phyloP scores from a whole-genome alignment of 37 sponge, comb jelly and placozoan genomes.

The Spongia lamella region DNA sequence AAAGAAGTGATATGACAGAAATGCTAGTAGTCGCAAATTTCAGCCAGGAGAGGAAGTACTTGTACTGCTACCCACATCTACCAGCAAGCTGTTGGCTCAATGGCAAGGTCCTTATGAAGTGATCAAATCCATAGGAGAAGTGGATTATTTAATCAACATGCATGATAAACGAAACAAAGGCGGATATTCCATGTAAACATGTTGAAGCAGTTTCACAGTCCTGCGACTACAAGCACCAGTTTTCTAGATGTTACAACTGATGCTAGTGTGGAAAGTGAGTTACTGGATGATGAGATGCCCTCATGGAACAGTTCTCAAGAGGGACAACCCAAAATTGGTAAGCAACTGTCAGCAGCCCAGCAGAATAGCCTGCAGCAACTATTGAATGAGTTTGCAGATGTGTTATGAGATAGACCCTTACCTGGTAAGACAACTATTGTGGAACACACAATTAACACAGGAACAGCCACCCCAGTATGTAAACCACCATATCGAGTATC shows the following conservation, averaged over 20 bases:
- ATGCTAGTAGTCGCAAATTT: conserved; percentile 18
- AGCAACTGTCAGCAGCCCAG: neutral
- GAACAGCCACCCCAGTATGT: conserved; percentile 17
- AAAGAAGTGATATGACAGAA: conserved; percentile 47
- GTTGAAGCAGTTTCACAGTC: neutral
- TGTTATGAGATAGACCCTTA: conserved; percentile 6
- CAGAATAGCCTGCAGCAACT: conserved; percentile 5
- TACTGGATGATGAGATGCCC: neutral
- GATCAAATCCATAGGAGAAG: neutral
- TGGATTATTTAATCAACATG: conserved; percentile 32
- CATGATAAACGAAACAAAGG: conserved; percentile 8
- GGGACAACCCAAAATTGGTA: neutral
- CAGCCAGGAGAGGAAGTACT: conserved; percentile 55
- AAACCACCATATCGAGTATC: conserved; percentile 37
- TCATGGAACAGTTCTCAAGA: neutral
- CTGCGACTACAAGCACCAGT: neutral
- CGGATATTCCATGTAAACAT: conserved; percentile 41
- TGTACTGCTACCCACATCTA: conserved; percentile 39
- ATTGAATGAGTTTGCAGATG: conserved; percentile 25
- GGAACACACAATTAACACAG: conserved; percentile 30
- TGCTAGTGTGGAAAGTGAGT: neutral
- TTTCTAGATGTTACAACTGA: no score
- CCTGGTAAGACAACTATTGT: conserved; percentile 23
- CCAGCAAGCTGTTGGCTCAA: conserved; percentile 24
- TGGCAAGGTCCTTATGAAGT: conserved; percentile 54